These are phyloP conservation scores for Chunga burmeisteri DNA, from an alignment of 2,113 vertebrate species.

Conservation along the genomic window DNA sequence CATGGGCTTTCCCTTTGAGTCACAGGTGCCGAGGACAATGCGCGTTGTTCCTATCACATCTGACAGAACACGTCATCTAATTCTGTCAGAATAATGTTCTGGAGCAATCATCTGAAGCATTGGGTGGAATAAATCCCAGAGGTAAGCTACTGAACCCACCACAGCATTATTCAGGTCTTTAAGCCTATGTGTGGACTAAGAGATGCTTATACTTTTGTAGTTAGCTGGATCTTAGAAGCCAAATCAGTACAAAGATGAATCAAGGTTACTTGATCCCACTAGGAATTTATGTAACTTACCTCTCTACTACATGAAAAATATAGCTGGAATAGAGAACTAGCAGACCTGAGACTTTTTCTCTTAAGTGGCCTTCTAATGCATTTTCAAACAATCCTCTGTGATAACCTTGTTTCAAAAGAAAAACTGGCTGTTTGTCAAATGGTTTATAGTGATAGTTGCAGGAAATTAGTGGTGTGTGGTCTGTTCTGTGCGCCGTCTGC, in stretches of 20 bases:
- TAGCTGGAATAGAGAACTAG: slow-evolving; percentile 58
- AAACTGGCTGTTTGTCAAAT: neutral
- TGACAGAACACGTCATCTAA: neutral
- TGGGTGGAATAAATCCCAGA: neutral
- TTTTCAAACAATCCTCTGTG: slow-evolving; percentile 58
- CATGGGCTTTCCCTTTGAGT: neutral
- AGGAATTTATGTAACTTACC: neutral
- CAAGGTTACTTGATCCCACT: neutral
- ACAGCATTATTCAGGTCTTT: neutral
- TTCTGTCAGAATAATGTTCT: neutral
- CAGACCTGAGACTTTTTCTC: slow-evolving; percentile 65
- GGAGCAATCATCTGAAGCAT: neutral
- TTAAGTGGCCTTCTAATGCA: neutral
- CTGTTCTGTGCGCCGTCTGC: neutral
- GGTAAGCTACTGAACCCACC: neutral
- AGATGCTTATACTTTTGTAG: neutral
- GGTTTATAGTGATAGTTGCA: neutral
- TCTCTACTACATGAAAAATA: slow-evolving; percentile 71
- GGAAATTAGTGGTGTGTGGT: neutral
- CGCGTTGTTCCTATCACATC: rapidly evolving
- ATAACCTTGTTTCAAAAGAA: slow-evolving; percentile 44
- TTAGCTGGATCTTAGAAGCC: neutral
- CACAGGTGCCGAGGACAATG: rapidly evolving
- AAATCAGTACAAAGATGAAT: neutral
- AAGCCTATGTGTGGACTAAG: neutral